Percentiles rank a stretch among this genome's conserved stretches.
phyloP scores from a whole-genome alignment of 2,113 vertebrate genomes.

The Ailurus styani region DNA sequence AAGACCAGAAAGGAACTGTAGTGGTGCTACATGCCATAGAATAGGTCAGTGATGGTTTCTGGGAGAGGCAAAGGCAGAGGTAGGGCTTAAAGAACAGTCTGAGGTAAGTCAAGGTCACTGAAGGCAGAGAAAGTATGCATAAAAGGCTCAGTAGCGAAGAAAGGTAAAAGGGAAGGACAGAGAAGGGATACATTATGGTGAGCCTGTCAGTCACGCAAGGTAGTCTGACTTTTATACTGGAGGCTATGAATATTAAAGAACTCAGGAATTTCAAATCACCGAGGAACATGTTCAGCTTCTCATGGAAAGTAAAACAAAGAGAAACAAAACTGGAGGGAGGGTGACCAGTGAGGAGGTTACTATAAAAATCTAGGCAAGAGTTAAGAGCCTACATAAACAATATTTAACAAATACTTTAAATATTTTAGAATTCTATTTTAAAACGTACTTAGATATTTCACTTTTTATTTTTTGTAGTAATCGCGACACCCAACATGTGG shows the following conservation, averaged over 20 bases:
- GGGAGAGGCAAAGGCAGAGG: not conserved
- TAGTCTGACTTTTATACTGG: not conserved
- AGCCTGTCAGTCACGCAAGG: not conserved
- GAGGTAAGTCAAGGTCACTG: not conserved
- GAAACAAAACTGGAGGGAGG: not conserved
- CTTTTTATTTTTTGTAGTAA: not conserved
- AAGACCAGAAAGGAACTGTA: not conserved
- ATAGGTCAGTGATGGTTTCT: not conserved
- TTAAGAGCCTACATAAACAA: not conserved
- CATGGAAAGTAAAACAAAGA: not conserved
- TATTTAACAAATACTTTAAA: not conserved
- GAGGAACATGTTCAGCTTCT: not conserved
- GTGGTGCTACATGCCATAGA: not conserved
- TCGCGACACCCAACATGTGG: not conserved
- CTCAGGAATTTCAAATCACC: not conserved
- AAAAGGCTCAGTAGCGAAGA: not conserved
- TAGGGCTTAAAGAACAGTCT: not conserved
- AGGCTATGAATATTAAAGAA: not conserved
- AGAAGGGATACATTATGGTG: not conserved
- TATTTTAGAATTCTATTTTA: not conserved
- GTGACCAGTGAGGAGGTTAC: not conserved
- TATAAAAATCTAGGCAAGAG: not conserved
- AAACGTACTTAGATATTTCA: not conserved
- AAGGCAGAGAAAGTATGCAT: not conserved
- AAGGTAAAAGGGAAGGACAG: not conserved